Conservation (phyloP, 1,140 invertebrate genomes). For the Drosophila novamexicana region DNA sequence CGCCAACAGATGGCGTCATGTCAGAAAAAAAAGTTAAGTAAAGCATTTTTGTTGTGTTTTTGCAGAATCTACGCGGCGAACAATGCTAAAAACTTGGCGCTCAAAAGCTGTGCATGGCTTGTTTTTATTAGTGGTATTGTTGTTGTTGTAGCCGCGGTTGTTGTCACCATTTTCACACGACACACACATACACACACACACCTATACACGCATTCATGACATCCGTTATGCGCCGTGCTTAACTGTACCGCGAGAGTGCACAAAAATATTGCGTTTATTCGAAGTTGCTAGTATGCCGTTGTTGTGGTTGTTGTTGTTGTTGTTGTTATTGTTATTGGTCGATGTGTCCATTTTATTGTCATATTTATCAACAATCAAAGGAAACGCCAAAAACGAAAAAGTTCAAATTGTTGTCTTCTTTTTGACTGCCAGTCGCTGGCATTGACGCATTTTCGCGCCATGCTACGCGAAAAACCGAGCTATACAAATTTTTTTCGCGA, state of each 20-base stretch:
- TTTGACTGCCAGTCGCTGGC: conserved; percentile 39
- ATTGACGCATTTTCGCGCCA: conserved; percentile 44
- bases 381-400: conserved; percentile 41
- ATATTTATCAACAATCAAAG: conserved; percentile 73
- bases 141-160: conserved; percentile 8
- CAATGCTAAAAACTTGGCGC: conserved; percentile 31
- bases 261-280: conserved; percentile 56
- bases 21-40: conserved; percentile 4
- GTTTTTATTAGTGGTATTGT: conserved; percentile 16
- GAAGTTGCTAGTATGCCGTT: conserved; percentile 37
- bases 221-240: conserved; percentile 30
- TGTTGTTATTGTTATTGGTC: conserved; percentile 26
- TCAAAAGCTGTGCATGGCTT: conserved; percentile 13
- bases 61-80: conserved; percentile 28
- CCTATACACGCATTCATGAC: background rate
- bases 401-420: conserved; percentile 11
- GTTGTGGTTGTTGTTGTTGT: conserved; percentile 22
- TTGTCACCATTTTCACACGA: conserved; percentile 44
- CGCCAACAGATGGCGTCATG: conserved; percentile 65
- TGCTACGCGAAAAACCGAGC: conserved; percentile 9
- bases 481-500: conserved; percentile 7
- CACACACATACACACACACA: conserved; percentile 1
- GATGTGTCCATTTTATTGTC: conserved; percentile 76
- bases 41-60: conserved; percentile 38
- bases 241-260: conserved; percentile 32